Base-by-base conservation (phyloP, 2,797 vertebrate genomes). In the Ceyx erithaca region DNA sequence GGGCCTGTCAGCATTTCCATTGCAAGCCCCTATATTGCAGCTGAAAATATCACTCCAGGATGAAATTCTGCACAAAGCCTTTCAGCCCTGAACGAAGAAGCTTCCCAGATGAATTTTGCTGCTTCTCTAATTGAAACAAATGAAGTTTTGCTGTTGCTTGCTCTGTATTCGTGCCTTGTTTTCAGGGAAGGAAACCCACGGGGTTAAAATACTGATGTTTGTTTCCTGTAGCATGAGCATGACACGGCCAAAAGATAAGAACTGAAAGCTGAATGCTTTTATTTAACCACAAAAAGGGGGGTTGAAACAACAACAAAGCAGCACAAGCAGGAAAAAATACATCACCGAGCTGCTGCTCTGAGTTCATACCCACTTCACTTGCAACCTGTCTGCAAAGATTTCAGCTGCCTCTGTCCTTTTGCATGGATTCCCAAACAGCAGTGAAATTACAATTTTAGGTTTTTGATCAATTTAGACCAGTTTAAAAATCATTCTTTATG, bases 1-100 rank as follows among this genome's bases (percentile, higher is more conserved):
- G 86, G 95, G 75, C 95, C 91, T 96, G 96, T 96, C 96, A 96
- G 95, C 95, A 89, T 96, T 96, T 96, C 95, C 95, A 96, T 96
- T 96, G 62, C 94, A 95, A 89, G 96, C 95, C 96, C 95, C 94
- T 82, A 95, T 94, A 95, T 92, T 95, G 85, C 78, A 87, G 93
- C 91, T 87, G 84, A 62, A 96, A 95, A 96, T 92, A 85, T 87
- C 96, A 96, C 90, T 96, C 95, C 68, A 85, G 78, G 94, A 94
- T 90, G 93, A 94, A 93, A 90, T 90, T 91, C 82, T 68, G 57
- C 82, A 71, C 80, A 93, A 89, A 93, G 51, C 61, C 68, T 96
- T 92, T 94, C 80, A 87, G 90, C 83, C 78, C 77, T 41, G 63
- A 92, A 86, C 2, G 41, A 68, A 88, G 83, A 61, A 80, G 83